These are phyloP conservation scores for Caenorhabditis zanzibari DNA, from an alignment of 2,888 invertebrate species.

Conservation along the genomic window DNA sequence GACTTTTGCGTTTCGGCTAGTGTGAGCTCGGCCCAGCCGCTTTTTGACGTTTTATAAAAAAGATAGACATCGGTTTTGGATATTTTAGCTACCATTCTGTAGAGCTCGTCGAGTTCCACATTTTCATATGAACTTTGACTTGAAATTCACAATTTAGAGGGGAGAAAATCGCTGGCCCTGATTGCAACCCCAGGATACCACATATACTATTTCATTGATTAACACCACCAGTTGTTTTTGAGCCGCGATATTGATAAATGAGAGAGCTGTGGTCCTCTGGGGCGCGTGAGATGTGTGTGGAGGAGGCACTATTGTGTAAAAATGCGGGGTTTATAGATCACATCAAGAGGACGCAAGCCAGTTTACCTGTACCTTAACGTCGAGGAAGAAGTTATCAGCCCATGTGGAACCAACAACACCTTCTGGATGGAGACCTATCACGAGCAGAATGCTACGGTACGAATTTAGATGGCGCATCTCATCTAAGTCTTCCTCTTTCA, in stretches of 20 bases:
- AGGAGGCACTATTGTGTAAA: conserved; percentile 51
- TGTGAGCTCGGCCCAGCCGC: too few species aligned
- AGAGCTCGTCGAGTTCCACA: too few species aligned
- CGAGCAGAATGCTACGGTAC: conserved; percentile 50
- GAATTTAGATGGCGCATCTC: too few species aligned
- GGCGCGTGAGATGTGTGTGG: conserved; percentile 44
- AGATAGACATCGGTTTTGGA: too few species aligned
- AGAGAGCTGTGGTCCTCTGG: conserved; percentile 33
- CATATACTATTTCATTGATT: neutral
- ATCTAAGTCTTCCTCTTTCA: conserved; percentile 39
- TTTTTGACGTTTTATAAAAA: too few species aligned
- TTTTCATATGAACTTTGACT: too few species aligned
- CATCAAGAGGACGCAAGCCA: conserved; percentile 44
- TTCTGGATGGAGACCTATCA: conserved; percentile 73
- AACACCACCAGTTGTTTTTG: conserved; percentile 43
- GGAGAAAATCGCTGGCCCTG: too few species aligned
- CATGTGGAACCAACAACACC: conserved; percentile 67
- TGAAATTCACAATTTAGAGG: too few species aligned
- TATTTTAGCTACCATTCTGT: too few species aligned
- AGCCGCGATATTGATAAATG: conserved; percentile 45
- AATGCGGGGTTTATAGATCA: conserved; percentile 52
- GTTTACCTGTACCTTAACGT: conserved; percentile 55
- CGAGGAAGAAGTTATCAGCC: conserved; percentile 66
- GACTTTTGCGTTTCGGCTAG: too few species aligned
- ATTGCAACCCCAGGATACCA: too few species aligned